Percentiles rank a stretch among this genome's conserved stretches.
phyloP scores from a whole-genome alignment of 2,888 invertebrate species.

The Autographa pulchrina region DNA sequence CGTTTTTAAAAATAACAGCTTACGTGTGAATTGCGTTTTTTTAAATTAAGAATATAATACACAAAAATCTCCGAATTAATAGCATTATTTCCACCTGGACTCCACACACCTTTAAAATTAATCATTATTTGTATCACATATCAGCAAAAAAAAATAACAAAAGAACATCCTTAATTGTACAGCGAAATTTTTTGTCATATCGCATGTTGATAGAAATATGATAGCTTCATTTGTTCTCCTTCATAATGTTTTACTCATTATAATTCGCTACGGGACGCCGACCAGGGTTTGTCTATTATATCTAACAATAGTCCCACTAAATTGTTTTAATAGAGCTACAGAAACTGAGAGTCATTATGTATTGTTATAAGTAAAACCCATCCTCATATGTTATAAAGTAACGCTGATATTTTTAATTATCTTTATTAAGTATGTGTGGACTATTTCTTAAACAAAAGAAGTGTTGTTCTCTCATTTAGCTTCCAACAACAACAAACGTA shows the following conservation, averaged over 20 bases:
- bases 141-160: slow-evolving; percentile 59
- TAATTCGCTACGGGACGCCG: slow-evolving; percentile 83
- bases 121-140: slow-evolving; percentile 50
- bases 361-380: slow-evolving; percentile 78
- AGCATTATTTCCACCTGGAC: slow-evolving; percentile 30
- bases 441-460: slow-evolving; percentile 5
- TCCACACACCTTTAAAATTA: slow-evolving; percentile 36
- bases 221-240: slow-evolving; percentile 86
- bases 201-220: slow-evolving; percentile 82
- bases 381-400: slow-evolving; percentile 64
- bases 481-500: not conserved
- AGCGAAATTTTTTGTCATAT: slow-evolving; percentile 68
- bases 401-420: slow-evolving; percentile 82
- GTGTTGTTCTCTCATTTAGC: too few relatives aligned
- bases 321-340: slow-evolving; percentile 86
- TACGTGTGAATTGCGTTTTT: not conserved
- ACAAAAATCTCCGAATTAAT: slow-evolving; percentile 26
- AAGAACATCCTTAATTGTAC: slow-evolving; percentile 59
- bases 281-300: slow-evolving; percentile 78
- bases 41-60: not conserved
- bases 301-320: slow-evolving; percentile 82
- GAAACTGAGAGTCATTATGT: slow-evolving; percentile 81
- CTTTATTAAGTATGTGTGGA: slow-evolving; percentile 74
- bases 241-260: slow-evolving; percentile 83
- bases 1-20: not conserved